Base-by-base conservation (phyloP, 2,888 invertebrate species). In the Diaphora mendica region DNA sequence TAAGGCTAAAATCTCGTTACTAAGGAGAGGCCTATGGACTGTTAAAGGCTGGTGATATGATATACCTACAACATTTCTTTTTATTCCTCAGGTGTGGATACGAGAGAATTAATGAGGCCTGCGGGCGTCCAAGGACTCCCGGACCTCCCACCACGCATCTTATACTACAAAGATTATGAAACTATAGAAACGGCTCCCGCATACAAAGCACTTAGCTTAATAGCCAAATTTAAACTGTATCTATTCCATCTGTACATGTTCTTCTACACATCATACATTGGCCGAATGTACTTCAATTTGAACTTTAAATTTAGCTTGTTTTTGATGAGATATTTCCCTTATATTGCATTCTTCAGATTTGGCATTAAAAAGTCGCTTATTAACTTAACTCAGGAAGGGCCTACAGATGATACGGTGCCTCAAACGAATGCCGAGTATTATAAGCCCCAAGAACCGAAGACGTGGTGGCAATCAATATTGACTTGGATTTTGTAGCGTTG, bases 291-390 rank as follows among this genome's bases (percentile, higher is more conserved):
- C 82, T 96, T 97, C 70, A 98, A 98, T 87, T 87, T 92, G 39
- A 93, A 96, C 70, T 96, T 97, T 87, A 93, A 94, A 85, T 85
- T 97, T 2, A 94, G 96, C 33, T 87, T 97, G 30, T 96, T 96
- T 79, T 87, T 98, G 0, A 97, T 97, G 89, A 96, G 96, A 80
- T 96, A 97, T 72, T 97, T 96, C 85, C 98, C 98, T 0, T 97
- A 97, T 81, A 84, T 98, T 65, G 97, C 97, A 0, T 97, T 97
- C 90, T 96, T 96, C 85, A 95, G 93, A 62, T 97, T 96, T 86
- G 98, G 98, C 9, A 87, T 96, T 7, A 95, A 94, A 77, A 90
- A 96, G n/a, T 96, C 97, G 0, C 92, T 96, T 70, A 96, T 97
- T 0, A 94, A 97, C 71, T 96, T 97, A 3, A 96, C 96, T 65